Conservation (phyloP, 2,888 invertebrate species). For the Pheosia gnoma region DNA sequence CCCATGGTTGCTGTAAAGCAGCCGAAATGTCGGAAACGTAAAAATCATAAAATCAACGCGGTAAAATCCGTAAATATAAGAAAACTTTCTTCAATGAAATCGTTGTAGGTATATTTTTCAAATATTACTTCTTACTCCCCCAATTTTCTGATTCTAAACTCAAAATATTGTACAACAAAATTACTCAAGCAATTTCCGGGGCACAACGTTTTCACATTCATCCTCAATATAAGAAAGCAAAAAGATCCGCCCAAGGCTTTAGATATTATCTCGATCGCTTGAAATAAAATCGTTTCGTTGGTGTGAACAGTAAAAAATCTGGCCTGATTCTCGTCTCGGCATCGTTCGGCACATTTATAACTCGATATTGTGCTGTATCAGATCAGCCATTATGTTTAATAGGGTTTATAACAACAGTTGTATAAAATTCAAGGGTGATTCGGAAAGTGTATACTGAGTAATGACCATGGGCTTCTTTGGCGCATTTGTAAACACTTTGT, state of each 20-base stretch:
- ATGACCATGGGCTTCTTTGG: too few relatives aligned
- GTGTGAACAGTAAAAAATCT: constrained; percentile 24
- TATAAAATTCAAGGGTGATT: not conserved
- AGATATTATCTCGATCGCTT: constrained; percentile 22
- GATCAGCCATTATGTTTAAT: constrained; percentile 7
- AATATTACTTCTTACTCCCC: not conserved
- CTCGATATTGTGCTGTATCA: constrained; percentile 24
- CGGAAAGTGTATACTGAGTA: too few relatives aligned
- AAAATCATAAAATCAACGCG: too few relatives aligned
- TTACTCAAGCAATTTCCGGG: not conserved
- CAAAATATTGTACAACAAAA: constrained; percentile 6
- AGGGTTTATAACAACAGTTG: constrained; percentile 21
- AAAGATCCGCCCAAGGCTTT: constrained; percentile 10
- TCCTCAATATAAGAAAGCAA: not conserved
- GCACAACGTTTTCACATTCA: not conserved
- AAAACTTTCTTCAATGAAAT: too few relatives aligned
- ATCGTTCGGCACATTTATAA: constrained; percentile 31
- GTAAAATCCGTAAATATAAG: too few relatives aligned
- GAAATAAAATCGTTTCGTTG: constrained; percentile 17
- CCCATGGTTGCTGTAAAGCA: too few relatives aligned
- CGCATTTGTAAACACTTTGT: too few relatives aligned
- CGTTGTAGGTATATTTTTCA: not conserved
- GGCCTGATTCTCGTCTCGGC: constrained; percentile 15
- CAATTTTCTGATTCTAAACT: too few relatives aligned
- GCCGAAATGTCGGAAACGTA: too few relatives aligned